Conservation (phyloP, 2,113 vertebrate genomes). For the Myrmecobius fasciatus region DNA sequence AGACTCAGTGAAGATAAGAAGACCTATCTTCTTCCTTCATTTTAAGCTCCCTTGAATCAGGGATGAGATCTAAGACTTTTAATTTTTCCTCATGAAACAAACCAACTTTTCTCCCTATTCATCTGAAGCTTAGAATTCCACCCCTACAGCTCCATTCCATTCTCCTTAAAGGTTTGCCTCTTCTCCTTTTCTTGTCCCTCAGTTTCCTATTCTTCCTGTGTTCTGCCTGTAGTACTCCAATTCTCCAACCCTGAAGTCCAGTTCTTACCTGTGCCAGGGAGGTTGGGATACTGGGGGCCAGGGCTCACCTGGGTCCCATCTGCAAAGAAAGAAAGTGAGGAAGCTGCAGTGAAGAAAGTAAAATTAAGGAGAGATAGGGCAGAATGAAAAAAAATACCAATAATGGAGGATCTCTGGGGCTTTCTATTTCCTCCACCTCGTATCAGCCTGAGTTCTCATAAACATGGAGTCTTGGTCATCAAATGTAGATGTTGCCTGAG, state of each 20-base stretch:
- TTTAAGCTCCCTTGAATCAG: conserved; percentile 10
- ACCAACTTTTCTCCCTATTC: not conserved
- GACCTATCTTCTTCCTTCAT: conserved; percentile 40
- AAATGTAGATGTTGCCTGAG: not conserved
- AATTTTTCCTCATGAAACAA: not conserved
- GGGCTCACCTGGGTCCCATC: conserved; percentile 73
- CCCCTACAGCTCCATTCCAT: not conserved
- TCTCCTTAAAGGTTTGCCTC: not conserved
- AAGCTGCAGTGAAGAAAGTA: not conserved
- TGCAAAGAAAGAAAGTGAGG: conserved; percentile 59
- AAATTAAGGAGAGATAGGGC: not conserved
- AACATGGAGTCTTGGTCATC: not conserved
- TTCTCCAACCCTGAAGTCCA: not conserved
- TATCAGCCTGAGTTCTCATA: not conserved
- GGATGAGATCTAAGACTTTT: not conserved
- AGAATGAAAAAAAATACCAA: not conserved
- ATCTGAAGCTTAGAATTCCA: not conserved
- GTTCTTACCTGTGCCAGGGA: conserved; percentile 59
- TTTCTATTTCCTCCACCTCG: not conserved
- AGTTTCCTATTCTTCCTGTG: not conserved
- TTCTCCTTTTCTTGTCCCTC: not conserved
- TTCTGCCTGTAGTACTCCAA: not conserved
- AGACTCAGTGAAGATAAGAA: not conserved
- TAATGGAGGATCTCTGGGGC: not conserved
- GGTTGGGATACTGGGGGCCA: conserved; percentile 35